Percentiles rank a stretch among this genome's conserved stretches.
Evolutionary conservation across 2,888 invertebrate genomes (phyloP).

Genomic region (Zygothrica quintamaculata): DNA sequence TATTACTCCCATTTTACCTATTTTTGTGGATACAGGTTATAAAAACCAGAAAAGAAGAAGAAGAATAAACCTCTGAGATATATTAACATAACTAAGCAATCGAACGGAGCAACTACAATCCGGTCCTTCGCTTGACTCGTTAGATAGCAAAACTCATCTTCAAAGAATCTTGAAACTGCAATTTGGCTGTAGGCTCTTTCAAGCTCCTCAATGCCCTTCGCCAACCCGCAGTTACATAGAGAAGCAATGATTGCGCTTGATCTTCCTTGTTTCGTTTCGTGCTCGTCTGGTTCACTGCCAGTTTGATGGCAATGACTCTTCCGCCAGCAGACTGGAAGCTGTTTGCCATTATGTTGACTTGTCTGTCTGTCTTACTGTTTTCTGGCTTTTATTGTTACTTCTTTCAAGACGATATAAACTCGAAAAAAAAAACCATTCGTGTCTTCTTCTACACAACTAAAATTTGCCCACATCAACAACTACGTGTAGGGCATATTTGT

Average conservation of each 20-base stretch:
- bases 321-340: slow-evolving; percentile 22
- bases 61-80: slow-evolving; percentile 45
- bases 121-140: slow-evolving; percentile 73
- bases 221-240: slow-evolving; percentile 20
- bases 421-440: slow-evolving; percentile 40
- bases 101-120: slow-evolving; percentile 48
- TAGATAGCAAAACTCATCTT: slow-evolving; percentile 64
- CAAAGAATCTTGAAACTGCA: slow-evolving; percentile 41
- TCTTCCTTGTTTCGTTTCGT: slow-evolving; percentile 79
- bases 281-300: slow-evolving; percentile 70
- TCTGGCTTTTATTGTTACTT: slow-evolving; percentile 31
- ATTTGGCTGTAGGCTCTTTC: slow-evolving; percentile 59
- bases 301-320: slow-evolving; percentile 72
- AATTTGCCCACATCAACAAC: too few relatives aligned
- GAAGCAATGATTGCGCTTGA: slow-evolving; percentile 59
- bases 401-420: slow-evolving; percentile 29
- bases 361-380: background rate
- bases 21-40: slow-evolving; percentile 24
- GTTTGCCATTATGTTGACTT: slow-evolving; percentile 1
- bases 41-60: slow-evolving; percentile 36
- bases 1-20: slow-evolving; percentile 10
- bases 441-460: too few relatives aligned
- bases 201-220: slow-evolving; percentile 17
- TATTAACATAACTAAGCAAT: slow-evolving; percentile 72
- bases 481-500: too few relatives aligned